A percentile compares a stretch with the other conserved stretches of the same genome.
phyloP scores from a whole-genome alignment of 2,888 invertebrate species.

The Hirtodrosophila duncani region DNA sequence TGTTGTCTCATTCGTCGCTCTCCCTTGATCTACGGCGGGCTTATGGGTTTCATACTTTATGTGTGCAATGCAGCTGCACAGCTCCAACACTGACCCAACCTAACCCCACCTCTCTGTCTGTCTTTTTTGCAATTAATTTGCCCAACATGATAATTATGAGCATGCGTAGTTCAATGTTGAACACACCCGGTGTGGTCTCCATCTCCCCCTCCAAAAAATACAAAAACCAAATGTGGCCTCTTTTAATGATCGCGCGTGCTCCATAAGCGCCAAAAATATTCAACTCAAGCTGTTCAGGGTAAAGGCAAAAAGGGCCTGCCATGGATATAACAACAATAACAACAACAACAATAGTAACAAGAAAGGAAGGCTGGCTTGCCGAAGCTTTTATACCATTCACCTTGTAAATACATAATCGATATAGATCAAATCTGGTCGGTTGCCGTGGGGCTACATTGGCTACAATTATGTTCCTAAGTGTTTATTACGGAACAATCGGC shows the following conservation, averaged over 20 bases:
- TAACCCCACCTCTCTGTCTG: slow-evolving; percentile 19
- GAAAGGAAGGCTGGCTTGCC: no score
- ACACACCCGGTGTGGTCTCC: slow-evolving; percentile 50
- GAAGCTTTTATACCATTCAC: no score
- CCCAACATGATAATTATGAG: slow-evolving; percentile 66
- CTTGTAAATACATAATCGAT: no score
- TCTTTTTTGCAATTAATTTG: slow-evolving; percentile 66
- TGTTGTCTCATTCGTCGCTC: slow-evolving; percentile 3
- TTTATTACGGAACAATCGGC: no score
- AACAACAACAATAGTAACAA: slow-evolving; percentile 1
- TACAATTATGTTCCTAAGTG: no score
- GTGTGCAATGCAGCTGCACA: no score
- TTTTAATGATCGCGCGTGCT: slow-evolving; percentile 72
- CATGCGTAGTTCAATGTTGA: slow-evolving; percentile 61
- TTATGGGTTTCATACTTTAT: no score
- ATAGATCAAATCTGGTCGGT: no score
- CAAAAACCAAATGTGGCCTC: slow-evolving; percentile 15
- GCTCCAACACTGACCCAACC: no score
- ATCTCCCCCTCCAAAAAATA: slow-evolving; percentile 5
- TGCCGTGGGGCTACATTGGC: no score
- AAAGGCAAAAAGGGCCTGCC: slow-evolving; percentile 66
- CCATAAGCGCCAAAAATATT: slow-evolving; percentile 41
- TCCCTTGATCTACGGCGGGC: no score
- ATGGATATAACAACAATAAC: slow-evolving; percentile 31
- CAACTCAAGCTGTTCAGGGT: slow-evolving; percentile 60